Conservation (phyloP, 2,797 vertebrate species). For the Lepus townsendii region DNA sequence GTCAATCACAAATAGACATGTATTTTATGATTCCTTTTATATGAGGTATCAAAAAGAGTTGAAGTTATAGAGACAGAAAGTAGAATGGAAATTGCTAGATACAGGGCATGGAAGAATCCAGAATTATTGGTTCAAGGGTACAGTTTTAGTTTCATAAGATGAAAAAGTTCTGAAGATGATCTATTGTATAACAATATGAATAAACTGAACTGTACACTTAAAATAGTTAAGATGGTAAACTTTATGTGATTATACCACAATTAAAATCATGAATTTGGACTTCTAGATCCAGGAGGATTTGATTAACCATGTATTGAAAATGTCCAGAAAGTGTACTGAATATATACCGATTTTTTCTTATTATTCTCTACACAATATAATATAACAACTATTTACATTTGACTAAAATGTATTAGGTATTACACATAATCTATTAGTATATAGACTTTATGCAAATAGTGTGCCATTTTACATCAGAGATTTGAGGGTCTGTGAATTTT, state of each 20-base stretch:
- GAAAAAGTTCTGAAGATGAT: neutral
- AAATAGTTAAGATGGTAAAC: neutral
- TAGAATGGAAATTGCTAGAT: neutral
- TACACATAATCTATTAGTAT: neutral
- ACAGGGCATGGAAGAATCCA: neutral
- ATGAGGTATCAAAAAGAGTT: neutral
- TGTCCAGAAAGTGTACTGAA: neutral
- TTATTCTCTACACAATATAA: neutral
- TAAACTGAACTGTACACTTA: conserved; percentile 4
- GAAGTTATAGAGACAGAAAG: conserved; percentile 23
- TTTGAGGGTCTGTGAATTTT: too few relatives aligned
- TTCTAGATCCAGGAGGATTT: neutral
- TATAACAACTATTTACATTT: neutral
- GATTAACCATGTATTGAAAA: neutral
- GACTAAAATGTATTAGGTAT: neutral
- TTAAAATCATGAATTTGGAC: neutral
- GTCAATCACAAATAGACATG: neutral
- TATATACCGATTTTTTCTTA: neutral
- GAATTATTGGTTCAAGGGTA: neutral
- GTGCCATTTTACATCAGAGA: too few relatives aligned
- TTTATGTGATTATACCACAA: neutral
- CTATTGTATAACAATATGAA: neutral
- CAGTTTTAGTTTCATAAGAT: neutral
- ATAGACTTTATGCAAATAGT: too few relatives aligned
- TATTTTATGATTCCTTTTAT: neutral